Evolutionary conservation across 2,888 invertebrate species (phyloP), one percentile per base, ranked within the genome.

Genomic region (Metacarcinus magister): DNA sequence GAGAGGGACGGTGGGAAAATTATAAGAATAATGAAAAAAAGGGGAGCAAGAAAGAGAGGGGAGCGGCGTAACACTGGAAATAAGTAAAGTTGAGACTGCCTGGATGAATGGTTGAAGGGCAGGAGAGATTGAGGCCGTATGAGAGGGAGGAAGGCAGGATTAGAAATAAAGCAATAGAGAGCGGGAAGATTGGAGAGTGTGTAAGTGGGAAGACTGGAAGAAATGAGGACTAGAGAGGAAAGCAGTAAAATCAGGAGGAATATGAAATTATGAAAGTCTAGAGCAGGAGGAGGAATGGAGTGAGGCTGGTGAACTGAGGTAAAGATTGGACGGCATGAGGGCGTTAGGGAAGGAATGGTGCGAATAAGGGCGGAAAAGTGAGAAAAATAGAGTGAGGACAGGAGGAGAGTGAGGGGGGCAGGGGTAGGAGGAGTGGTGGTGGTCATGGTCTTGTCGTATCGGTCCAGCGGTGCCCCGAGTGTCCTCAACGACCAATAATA

Each of bases 401-500:
- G 67, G 67, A 67, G n/a, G 1, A 23, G n/a, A 67, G 16, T 19
- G 67, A 16, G 16, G 67, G 67, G 23, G 19, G 67, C n/a, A n/a
- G n/a, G 48, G 48, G 48, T 13, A 13, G 67, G 67, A 19, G 67
- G 10, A 10, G 23, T 67, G 5, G 67, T 67, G 67, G 67, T 67
- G 67, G 67, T 67, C n/a, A 23, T 19, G 23, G 67, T 23, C 67
- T 67, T 67, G 67, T 67, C 67, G 67, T 67, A n/a, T 67, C 19
- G 67, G 67, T 67, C 67, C 67, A 67, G 67, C 67, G n/a, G 67
- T 67, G 67, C n/a, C 67, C 67, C 67, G 19, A 67, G 67, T 67
- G 67, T 67, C 67, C 67, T 67, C 67, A 67, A 67, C 67, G 67
- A 67, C 67, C 67, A 67, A 67, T 67, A 67, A 67, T 67, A 67